Percentiles rank a stretch among this genome's conserved stretches.
These are phyloP conservation scores for Ellobius talpinus DNA, from an alignment of 2,113 vertebrate species.

Conservation along the genomic window DNA sequence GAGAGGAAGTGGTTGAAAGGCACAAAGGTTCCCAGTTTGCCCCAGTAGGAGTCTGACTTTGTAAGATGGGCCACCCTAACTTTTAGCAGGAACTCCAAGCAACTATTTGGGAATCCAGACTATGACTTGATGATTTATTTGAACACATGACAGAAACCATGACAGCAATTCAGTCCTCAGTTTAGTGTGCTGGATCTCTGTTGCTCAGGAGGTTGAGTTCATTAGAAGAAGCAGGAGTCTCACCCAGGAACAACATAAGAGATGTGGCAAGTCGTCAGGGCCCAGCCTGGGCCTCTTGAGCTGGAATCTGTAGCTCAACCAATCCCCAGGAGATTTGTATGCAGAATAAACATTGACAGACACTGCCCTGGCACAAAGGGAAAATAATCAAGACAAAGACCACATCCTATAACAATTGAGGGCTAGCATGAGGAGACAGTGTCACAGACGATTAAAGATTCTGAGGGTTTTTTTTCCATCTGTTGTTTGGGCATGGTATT, in stretches of 20 bases:
- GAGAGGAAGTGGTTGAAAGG: constrained; percentile 29
- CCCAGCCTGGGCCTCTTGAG: background rate
- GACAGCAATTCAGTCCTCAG: background rate
- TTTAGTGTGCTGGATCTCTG: background rate
- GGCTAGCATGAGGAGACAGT: constrained; percentile 47
- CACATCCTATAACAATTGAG: constrained; percentile 32
- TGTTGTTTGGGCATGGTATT: constrained; percentile 60
- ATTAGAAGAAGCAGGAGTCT: background rate
- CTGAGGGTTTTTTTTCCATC: background rate
- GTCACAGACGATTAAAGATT: background rate
- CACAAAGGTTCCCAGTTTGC: constrained; percentile 30
- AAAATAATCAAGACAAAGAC: constrained; percentile 26
- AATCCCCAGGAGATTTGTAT: background rate
- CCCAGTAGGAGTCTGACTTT: background rate
- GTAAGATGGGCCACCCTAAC: background rate
- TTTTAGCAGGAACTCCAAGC: background rate
- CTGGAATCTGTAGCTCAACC: background rate
- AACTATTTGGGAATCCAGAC: background rate
- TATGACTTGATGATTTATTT: background rate
- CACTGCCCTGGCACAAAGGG: background rate
- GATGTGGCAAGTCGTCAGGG: background rate
- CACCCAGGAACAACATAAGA: background rate
- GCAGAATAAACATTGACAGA: background rate
- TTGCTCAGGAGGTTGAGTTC: background rate
- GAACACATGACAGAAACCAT: background rate